These are phyloP conservation scores for Phataginus tricuspis DNA, from an alignment of 2,797 vertebrate genomes.

Conservation along the genomic window DNA sequence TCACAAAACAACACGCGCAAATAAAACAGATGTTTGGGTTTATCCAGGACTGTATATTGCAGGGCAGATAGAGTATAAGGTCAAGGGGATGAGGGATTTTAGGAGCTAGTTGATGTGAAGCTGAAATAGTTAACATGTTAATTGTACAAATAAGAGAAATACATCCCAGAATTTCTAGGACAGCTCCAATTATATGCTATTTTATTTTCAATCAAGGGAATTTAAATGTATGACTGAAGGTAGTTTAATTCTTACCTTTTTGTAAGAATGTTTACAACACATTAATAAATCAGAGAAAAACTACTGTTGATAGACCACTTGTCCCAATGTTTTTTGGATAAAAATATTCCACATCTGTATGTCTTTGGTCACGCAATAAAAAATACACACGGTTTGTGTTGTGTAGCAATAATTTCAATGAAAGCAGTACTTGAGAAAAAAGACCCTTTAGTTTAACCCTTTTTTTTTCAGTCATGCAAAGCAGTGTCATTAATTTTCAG, in stretches of 20 bases:
- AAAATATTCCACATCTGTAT: background rate
- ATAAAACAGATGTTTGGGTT: conserved; percentile 60
- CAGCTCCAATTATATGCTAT: background rate
- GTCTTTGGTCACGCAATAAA: background rate
- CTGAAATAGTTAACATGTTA: conserved; percentile 43
- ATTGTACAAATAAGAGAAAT: conserved; percentile 35
- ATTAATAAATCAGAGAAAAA: background rate
- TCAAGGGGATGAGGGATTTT: conserved; percentile 29
- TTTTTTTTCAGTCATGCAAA: background rate
- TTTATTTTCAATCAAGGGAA: conserved; percentile 44
- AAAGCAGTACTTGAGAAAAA: conserved; percentile 36
- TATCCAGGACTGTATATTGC: conserved; percentile 20
- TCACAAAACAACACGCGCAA: conserved; percentile 50
- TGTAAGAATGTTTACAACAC: background rate
- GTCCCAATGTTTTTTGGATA: background rate
- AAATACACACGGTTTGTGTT: background rate
- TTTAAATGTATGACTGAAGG: background rate
- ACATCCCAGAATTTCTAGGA: background rate
- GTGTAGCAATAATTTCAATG: background rate
- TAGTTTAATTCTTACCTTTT: conserved; percentile 4
- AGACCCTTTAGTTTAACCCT: background rate
- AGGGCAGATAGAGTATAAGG: background rate
- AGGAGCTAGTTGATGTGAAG: conserved; percentile 15
- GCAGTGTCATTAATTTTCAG: background rate
- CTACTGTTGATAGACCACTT: background rate